Base-by-base conservation (phyloP, 2,888 invertebrate genomes). In the Nematopogon swammerdamellus region DNA sequence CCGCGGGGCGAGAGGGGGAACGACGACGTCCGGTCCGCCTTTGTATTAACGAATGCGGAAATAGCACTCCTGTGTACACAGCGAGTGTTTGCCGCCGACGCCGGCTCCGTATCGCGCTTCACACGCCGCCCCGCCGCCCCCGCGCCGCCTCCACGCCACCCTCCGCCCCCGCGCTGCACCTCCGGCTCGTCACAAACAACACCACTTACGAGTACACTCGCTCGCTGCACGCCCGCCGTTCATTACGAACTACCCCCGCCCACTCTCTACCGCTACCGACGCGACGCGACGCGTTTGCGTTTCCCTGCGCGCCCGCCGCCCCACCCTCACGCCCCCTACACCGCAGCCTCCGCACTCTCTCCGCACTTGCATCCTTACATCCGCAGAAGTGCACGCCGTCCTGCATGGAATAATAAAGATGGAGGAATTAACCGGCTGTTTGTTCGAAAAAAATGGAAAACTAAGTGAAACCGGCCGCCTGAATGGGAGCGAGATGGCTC, bases 1-100 rank as follows among this genome's bases (percentile, higher is more conserved):
- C 11, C n/a, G 36, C 11, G 36, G 36, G 36, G 36, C 11, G 8
- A 14, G 8, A 3, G 25, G 25, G 36, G 36, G 36, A 8, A 3
- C 3, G 8, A 14, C 11, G 36, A 14, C 36, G 70, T 67, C 67
- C 72, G 46, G 46, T 17, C 66, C 71, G 77, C 76, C 75, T 77
- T 77, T 77, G 76, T 77, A 75, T 76, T 77, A 77, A 79, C 79
- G 75, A 77, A 76, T 77, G 77, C 77, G 79, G 77, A 77, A 77
- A 75, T 75, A 67, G 72, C 70, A 71, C 70, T 76, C 70, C 70
- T 76, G 77, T 77, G 77, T 72, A 76, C 75, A 77, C 71, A 73
- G 72, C 74, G 70, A 42, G 36, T 36, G 36, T 36, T 36, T 36
- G 36, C 36, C 36, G 36, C 36, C 36, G 36, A 36, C 36, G 36